Percentiles rank a stretch among this genome's conserved stretches.
These are phyloP conservation scores for Pseudopleuronectes americanus DNA, from an alignment of 2,797 vertebrate genomes.

Conservation along the genomic window DNA sequence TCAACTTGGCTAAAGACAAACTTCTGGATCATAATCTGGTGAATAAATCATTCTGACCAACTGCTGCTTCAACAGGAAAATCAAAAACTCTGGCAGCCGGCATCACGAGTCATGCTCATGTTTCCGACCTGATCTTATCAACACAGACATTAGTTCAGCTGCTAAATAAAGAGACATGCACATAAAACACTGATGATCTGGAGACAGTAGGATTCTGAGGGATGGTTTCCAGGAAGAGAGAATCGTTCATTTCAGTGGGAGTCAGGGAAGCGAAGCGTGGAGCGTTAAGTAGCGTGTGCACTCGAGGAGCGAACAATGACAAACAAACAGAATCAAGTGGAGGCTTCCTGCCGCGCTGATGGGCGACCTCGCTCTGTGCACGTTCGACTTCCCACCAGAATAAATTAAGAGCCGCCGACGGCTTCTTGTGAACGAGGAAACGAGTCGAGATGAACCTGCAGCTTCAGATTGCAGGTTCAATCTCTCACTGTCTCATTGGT, in stretches of 20 bases:
- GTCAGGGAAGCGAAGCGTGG: constrained; percentile 24
- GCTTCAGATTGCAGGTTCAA: too few species aligned
- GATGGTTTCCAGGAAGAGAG: constrained; percentile 43
- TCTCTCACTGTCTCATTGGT: too few species aligned
- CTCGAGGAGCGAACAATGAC: constrained; percentile 58
- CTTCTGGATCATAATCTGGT: background rate
- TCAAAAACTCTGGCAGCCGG: too few species aligned
- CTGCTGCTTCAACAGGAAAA: too few species aligned
- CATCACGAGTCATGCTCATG: too few species aligned
- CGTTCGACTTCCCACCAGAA: too few species aligned
- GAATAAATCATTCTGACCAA: background rate
- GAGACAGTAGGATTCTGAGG: constrained; percentile 37
- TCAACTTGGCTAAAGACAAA: background rate
- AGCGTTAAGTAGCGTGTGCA: constrained; percentile 39
- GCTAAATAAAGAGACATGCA: background rate
- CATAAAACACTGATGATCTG: background rate
- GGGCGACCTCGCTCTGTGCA: background rate
- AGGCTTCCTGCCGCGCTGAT: constrained; percentile 56
- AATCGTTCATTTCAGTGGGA: constrained; percentile 6
- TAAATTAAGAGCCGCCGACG: too few species aligned
- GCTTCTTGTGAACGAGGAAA: too few species aligned
- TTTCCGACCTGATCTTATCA: background rate
- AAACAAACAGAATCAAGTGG: constrained; percentile 54
- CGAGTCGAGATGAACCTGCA: too few species aligned
- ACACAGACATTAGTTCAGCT: background rate